A percentile compares a stretch with the other conserved stretches of the same genome.
Conservation (phyloP, 2,888 invertebrate genomes). For the Drosophila setosimentum region DNA sequence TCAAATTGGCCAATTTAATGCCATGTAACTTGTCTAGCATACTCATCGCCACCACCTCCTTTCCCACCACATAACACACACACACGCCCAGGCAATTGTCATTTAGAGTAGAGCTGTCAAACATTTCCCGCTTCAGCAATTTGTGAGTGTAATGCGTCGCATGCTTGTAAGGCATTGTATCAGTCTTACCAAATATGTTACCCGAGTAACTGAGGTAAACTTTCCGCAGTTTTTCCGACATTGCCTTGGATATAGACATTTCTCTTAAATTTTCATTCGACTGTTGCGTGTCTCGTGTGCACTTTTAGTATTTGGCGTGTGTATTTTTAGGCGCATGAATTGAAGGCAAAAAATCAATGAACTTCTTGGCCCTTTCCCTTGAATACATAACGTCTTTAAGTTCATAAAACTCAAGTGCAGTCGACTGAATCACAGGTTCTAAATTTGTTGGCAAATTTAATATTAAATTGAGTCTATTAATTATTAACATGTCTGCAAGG, state of each 20-base stretch:
- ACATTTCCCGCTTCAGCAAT: conserved; percentile 44
- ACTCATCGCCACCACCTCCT: conserved; percentile 29
- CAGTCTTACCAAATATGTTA: conserved; percentile 19
- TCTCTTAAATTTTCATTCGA: conserved; percentile 16
- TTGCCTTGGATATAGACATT: background rate
- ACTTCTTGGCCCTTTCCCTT: background rate
- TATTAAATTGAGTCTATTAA: background rate
- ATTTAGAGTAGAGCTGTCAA: conserved; percentile 68
- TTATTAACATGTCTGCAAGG: background rate
- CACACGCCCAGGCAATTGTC: conserved; percentile 69
- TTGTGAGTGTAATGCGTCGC: conserved; percentile 39
- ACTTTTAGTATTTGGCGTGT: conserved; percentile 6
- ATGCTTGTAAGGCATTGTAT: conserved; percentile 9
- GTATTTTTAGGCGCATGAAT: conserved; percentile 7
- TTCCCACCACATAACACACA: conserved; percentile 17
- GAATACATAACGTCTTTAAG: background rate
- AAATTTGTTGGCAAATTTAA: background rate
- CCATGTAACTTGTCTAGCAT: conserved; percentile 31
- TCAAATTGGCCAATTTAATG: conserved; percentile 68
- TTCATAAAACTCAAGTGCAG: background rate
- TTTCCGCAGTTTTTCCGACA: conserved; percentile 5
- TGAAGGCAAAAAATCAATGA: background rate
- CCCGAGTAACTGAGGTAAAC: conserved; percentile 34
- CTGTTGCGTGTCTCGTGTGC: background rate
- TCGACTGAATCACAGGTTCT: background rate